Conservation (phyloP, 92 coral and sea anemone genomes). For the Bergia sp. region DNA sequence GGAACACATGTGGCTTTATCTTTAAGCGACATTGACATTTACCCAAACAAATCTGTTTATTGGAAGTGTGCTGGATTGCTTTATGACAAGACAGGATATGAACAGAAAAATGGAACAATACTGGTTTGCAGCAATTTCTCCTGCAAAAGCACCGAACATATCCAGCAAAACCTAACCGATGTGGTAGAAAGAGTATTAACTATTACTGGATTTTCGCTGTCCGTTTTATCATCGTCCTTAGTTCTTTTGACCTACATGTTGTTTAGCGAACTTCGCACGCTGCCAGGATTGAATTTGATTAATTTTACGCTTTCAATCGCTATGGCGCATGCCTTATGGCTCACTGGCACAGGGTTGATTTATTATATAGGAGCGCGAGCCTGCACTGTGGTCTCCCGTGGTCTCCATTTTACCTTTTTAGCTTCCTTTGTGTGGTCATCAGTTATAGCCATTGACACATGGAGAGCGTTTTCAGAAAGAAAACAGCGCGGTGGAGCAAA, state of each 20-base stretch:
- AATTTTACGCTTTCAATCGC: slow-evolving; percentile 35
- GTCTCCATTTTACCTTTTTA: slow-evolving; percentile 37
- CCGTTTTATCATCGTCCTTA: slow-evolving; percentile 23
- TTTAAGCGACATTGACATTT: neutral
- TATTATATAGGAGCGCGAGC: too few species aligned
- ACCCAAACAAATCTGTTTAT: slow-evolving; percentile 1
- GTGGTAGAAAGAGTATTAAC: slow-evolving; percentile 3
- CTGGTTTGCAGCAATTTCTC: neutral
- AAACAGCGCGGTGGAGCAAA: neutral
- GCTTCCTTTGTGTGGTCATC: slow-evolving; percentile 45
- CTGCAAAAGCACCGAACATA: neutral
- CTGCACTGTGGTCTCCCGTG: slow-evolving; percentile 31
- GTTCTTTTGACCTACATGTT: slow-evolving; percentile 44
- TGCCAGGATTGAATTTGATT: slow-evolving; percentile 55
- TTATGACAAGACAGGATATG: neutral
- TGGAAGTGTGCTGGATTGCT: neutral
- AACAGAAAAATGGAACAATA: neutral
- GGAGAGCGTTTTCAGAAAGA: slow-evolving; percentile 27
- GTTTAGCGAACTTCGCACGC: slow-evolving; percentile 47
- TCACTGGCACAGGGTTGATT: neutral
- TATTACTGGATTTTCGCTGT: slow-evolving; percentile 5
- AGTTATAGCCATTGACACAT: slow-evolving; percentile 52
- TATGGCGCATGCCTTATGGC: slow-evolving; percentile 16
- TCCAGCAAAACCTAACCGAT: neutral
- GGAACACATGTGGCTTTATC: neutral